phyloP scores from a whole-genome alignment of 2,113 vertebrate species.

The Labeo catla region DNA sequence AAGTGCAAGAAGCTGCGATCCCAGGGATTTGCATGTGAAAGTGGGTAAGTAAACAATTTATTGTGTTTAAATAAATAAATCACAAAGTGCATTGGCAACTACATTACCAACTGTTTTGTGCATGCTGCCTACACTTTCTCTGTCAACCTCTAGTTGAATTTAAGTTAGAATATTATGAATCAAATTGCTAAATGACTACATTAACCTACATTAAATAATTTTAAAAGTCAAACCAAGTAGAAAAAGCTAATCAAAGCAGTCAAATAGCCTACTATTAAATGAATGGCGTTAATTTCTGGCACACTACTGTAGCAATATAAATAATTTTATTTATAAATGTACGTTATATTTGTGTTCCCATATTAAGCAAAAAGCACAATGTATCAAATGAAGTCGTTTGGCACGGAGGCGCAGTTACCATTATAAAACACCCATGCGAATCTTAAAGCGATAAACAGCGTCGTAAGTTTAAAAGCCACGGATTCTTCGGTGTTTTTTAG shows the following conservation, averaged over 20 bases:
- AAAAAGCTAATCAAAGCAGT: not conserved
- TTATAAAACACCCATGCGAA: not conserved
- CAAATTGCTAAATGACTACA: not conserved
- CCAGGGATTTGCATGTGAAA: not conserved
- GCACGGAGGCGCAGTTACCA: not conserved
- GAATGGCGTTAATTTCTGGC: not conserved
- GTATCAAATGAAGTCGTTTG: constrained; percentile 5
- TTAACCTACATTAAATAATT: not conserved
- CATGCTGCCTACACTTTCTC: too few species aligned
- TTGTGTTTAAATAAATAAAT: not conserved
- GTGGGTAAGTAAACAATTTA: not conserved
- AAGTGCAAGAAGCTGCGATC: not conserved
- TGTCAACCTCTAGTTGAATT: not conserved
- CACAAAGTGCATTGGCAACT: not conserved
- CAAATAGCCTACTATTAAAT: not conserved
- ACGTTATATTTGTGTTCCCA: not conserved
- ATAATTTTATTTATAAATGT: too few species aligned
- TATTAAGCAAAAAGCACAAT: not conserved
- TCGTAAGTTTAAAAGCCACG: not conserved
- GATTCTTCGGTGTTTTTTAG: not conserved
- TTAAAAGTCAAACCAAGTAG: not conserved
- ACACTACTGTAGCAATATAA: not conserved
- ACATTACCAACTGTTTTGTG: not conserved
- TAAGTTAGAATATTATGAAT: not conserved
- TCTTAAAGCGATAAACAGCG: not conserved